phyloP scores from a whole-genome alignment of 1,140 invertebrate species.

The Phocides pigmalion region DNA sequence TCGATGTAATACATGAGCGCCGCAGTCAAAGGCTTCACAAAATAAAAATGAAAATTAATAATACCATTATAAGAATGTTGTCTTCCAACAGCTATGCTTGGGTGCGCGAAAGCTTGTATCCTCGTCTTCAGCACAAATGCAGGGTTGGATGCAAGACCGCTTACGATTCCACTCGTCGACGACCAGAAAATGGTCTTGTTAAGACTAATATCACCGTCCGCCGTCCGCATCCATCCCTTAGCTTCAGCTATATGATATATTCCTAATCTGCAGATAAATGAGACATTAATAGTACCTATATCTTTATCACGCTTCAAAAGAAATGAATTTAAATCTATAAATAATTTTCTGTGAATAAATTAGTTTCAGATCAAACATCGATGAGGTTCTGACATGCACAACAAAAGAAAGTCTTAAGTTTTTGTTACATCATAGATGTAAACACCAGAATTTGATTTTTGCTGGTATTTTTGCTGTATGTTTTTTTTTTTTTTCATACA shows the following conservation, averaged over 20 bases:
- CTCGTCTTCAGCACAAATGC: conserved; percentile 94
- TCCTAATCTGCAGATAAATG: conserved; percentile 85
- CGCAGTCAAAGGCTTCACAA: too few species aligned
- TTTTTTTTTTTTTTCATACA: too few species aligned
- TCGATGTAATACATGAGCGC: too few species aligned
- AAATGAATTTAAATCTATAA: too few species aligned
- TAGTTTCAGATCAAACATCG: too few species aligned
- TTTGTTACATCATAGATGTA: too few species aligned
- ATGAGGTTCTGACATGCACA: too few species aligned
- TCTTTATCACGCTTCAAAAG: too few species aligned
- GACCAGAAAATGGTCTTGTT: conserved; percentile 88
- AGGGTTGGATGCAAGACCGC: conserved; percentile 90
- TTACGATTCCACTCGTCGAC: conserved; percentile 89
- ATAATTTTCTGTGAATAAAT: too few species aligned
- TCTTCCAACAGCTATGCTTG: conserved; percentile 93
- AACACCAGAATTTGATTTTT: too few species aligned
- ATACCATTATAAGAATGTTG: conserved; percentile 89
- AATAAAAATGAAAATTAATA: not conserved
- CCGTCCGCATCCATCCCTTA: conserved; percentile 87
- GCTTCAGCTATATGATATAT: conserved; percentile 90
- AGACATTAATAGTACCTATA: not conserved
- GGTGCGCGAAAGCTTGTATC: conserved; percentile 91
- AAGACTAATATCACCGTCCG: conserved; percentile 89
- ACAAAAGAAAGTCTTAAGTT: too few species aligned
- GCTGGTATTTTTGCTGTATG: too few species aligned